Base-by-base conservation (phyloP, 2,888 invertebrate species). In the Agrochola lychnidis region DNA sequence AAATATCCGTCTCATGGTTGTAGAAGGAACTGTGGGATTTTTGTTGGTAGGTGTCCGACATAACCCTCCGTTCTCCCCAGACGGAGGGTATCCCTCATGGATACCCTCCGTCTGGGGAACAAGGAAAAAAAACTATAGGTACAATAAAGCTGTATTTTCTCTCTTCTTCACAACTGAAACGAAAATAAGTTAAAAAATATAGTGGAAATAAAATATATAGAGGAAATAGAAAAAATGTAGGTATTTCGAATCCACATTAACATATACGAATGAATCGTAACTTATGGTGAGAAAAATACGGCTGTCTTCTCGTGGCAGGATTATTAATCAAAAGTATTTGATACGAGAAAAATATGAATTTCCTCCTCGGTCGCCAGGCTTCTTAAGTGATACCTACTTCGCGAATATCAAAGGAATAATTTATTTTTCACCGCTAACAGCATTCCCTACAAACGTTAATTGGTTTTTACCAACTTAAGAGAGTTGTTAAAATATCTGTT, bases 241-340 rank as follows among this genome's bases (percentile, higher is more conserved):
- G 36, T 45, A n/a, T 67, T 69, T 64, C 14, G 2, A 81, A 25
- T 94, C 94, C 93, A 92, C 85, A 83, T 89, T 94, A 94, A 88
- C 82, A 90, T 91, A 89, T 87, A 90, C 94, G 94, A 91, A 94
- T 95, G 95, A 95, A 91, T 94, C 89, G 94, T 93, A 94, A 94
- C 94, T 95, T 94, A 93, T 93, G 94, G 93, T 94, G 94, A 92
- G 95, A 95, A 95, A 95, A 94, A 95, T 94, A 94, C 92, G 93
- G 91, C 93, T 94, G 94, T 94, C 93, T 92, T 91, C 89, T 86
- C 89, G 89, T 89, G 85, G 90, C 84, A 87, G 88, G 92, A 94
- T 94, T 94, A 95, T 95, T 95, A 96, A 96, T 95, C 94, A 95
- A 93, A 92, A 92, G 90, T 89, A 89, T 93, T 94, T 94, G 93